Evolutionary conservation across 2,113 vertebrate species (phyloP).

Genomic region (Anarhynchus alexandrinus): DNA sequence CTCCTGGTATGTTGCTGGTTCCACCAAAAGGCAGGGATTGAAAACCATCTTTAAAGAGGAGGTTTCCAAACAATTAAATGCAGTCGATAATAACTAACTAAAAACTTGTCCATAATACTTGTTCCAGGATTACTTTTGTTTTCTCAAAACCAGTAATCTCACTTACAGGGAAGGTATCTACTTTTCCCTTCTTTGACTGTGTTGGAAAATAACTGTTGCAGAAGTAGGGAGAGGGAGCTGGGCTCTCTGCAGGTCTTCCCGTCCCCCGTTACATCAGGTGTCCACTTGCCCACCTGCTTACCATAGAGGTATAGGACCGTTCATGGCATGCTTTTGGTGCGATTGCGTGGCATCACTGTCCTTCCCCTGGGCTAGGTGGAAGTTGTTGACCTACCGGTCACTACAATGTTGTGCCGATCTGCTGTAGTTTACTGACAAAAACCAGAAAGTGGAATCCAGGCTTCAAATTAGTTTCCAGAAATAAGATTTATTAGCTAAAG

Average conservation of each 20-base stretch:
- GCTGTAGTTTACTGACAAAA: background rate
- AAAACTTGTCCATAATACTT: background rate
- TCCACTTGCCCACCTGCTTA: background rate
- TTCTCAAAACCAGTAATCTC: background rate
- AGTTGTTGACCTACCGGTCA: background rate
- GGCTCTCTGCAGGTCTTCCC: background rate
- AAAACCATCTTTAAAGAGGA: background rate
- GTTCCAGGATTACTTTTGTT: background rate
- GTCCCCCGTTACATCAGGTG: rapidly evolving
- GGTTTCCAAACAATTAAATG: background rate
- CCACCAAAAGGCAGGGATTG: background rate
- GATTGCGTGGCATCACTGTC: rapidly evolving
- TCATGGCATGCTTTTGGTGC: rapidly evolving
- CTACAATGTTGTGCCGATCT: background rate
- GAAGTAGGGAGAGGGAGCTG: background rate
- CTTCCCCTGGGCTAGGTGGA: background rate
- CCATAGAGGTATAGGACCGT: rapidly evolving
- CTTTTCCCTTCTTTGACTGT: background rate
- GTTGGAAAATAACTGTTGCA: background rate
- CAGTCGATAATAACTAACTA: background rate
- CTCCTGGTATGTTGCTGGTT: background rate
- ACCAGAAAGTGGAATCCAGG: background rate
- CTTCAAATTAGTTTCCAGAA: background rate
- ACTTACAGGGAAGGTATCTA: background rate
- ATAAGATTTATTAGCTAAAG: background rate